A percentile compares a stretch with the other conserved stretches of the same genome.
These are phyloP conservation scores for Formicarius rufipectus DNA, from an alignment of 2,113 vertebrate species.

Conservation along the genomic window DNA sequence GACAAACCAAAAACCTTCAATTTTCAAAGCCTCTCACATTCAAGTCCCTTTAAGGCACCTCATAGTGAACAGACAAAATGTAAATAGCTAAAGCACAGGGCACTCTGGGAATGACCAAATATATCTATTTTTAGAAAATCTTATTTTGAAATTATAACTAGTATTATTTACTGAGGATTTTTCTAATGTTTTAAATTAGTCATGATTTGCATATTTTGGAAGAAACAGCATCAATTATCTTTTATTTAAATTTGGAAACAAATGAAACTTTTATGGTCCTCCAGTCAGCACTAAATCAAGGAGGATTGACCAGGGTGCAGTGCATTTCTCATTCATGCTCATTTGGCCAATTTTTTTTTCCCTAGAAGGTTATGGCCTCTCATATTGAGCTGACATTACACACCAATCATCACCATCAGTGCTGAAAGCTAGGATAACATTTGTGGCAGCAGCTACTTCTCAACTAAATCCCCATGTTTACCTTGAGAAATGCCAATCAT, in stretches of 20 bases:
- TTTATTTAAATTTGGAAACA: not conserved
- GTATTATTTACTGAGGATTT: not conserved
- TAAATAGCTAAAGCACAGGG: not conserved
- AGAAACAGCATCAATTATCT: not conserved
- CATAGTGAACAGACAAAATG: not conserved
- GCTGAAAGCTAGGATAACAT: slow-evolving; percentile 11
- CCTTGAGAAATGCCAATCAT: not conserved
- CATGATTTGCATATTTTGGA: not conserved
- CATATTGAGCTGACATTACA: not conserved
- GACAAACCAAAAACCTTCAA: not conserved
- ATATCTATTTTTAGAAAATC: not conserved
- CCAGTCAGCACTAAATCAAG: not conserved
- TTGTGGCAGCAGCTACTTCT: not conserved
- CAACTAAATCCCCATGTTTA: not conserved
- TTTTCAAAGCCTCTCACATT: not conserved
- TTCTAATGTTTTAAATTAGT: not conserved
- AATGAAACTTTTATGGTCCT: not conserved
- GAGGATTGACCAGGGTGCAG: not conserved
- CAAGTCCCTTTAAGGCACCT: not conserved
- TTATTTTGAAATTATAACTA: not conserved
- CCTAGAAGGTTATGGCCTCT: not conserved
- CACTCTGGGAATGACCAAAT: not conserved
- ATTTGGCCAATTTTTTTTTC: not conserved
- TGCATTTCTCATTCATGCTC: not conserved
- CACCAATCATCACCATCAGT: not conserved